These are phyloP conservation scores for Oryzias javanicus DNA, from an alignment of 2,113 vertebrate genomes.

Conservation along the genomic window DNA sequence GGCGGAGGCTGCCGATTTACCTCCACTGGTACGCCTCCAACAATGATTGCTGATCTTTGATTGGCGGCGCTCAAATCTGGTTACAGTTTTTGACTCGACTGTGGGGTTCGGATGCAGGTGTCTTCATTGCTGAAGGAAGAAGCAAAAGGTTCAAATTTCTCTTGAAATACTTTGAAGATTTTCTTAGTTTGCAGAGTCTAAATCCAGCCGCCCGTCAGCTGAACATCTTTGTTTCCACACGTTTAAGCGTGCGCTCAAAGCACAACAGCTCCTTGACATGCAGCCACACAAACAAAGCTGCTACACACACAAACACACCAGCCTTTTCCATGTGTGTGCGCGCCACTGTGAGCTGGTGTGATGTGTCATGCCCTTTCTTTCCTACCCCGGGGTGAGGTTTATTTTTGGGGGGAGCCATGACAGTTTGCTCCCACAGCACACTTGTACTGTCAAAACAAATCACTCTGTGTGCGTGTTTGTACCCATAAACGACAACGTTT, in stretches of 20 bases:
- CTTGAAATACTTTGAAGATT: no score
- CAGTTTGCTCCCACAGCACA: slow-evolving; percentile 32
- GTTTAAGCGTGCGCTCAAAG: no score
- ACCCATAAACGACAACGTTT: neutral
- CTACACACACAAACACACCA: no score
- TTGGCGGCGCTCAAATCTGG: neutral
- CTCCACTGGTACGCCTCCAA: neutral
- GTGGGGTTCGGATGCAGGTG: no score
- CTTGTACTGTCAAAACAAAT: slow-evolving; percentile 43
- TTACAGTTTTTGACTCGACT: neutral
- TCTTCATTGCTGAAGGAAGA: neutral
- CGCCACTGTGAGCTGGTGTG: neutral
- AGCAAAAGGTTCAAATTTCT: neutral
- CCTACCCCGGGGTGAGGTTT: slow-evolving; percentile 42
- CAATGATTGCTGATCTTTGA: neutral
- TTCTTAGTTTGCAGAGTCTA: no score
- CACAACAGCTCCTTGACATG: no score
- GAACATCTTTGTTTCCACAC: no score
- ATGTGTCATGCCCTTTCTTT: slow-evolving; percentile 41
- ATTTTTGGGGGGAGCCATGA: slow-evolving; percentile 40
- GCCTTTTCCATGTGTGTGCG: neutral
- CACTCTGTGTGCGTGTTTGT: neutral
- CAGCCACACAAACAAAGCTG: no score
- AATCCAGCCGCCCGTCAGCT: no score
- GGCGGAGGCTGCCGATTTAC: neutral